Evolutionary conservation across 2,113 vertebrate genomes (phyloP).

Genomic region (Ceuthmochares aereus): DNA sequence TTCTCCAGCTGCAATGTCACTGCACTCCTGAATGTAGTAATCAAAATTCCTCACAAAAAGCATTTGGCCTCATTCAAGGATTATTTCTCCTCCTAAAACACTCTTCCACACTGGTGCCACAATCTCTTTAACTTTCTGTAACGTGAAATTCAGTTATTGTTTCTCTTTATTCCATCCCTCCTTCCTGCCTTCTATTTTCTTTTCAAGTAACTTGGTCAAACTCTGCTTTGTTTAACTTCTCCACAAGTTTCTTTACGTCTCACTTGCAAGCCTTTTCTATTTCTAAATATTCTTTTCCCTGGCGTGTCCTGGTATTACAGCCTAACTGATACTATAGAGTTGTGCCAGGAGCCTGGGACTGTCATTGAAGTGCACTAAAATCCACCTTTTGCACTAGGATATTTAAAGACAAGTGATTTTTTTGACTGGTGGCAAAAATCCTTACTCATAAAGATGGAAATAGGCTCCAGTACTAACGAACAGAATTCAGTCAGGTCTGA

Average conservation of each 20-base stretch:
- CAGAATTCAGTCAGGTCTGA: background rate
- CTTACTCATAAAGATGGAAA: background rate
- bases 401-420: background rate
- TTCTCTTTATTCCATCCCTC: background rate
- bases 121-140: background rate
- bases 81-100: background rate
- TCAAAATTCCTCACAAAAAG: background rate
- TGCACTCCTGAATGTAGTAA: background rate
- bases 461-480: background rate
- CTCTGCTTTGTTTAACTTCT: background rate
- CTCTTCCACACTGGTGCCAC: background rate
- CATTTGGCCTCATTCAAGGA: background rate
- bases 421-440: background rate
- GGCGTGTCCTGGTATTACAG: background rate
- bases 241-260: background rate
- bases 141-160: background rate
- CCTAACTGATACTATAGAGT: background rate
- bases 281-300: background rate
- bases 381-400: background rate
- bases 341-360: background rate
- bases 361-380: background rate
- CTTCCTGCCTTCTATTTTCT: background rate
- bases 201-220: background rate
- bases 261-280: background rate
- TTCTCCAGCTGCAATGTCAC: background rate